Percentiles rank a stretch among this genome's conserved stretches.
Conservation (phyloP, 2,113 vertebrate genomes). For the Gymnocephalus cernua region DNA sequence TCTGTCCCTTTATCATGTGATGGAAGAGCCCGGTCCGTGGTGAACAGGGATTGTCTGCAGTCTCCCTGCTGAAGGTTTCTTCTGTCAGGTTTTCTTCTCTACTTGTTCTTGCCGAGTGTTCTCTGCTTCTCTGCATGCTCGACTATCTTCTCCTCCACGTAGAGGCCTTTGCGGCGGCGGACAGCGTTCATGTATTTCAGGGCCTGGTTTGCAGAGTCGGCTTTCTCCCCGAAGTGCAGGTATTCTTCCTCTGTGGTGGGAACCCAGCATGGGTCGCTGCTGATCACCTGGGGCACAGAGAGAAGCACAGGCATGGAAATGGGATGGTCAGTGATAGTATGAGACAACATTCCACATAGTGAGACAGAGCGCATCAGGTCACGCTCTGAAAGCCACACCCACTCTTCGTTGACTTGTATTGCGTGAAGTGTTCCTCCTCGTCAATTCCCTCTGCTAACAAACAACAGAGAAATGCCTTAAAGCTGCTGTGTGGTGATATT, state of each 20-base stretch:
- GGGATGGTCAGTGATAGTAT: too few relatives aligned
- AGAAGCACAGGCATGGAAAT: not conserved
- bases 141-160: conserved; percentile 96
- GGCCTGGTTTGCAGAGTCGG: conserved; percentile 93
- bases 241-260: conserved; percentile 98
- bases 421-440: too few relatives aligned
- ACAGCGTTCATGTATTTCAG: conserved; percentile 96
- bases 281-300: conserved; percentile 86
- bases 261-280: conserved; percentile 96
- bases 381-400: too few relatives aligned
- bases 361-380: too few relatives aligned
- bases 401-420: too few relatives aligned
- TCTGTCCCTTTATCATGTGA: not conserved
- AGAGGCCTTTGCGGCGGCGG: conserved; percentile 93
- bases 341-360: too few relatives aligned
- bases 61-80: not conserved
- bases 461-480: too few relatives aligned
- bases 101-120: conserved; percentile 95
- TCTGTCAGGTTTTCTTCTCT: conserved; percentile 29
- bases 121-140: conserved; percentile 97
- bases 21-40: not conserved
- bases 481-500: too few relatives aligned
- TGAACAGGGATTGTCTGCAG: not conserved
- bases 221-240: conserved; percentile 97
- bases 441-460: too few relatives aligned